A percentile compares a stretch with the other conserved stretches of the same genome.
Conservation (phyloP, 64 coral and sea anemone species). For the Anthopleura sola region DNA sequence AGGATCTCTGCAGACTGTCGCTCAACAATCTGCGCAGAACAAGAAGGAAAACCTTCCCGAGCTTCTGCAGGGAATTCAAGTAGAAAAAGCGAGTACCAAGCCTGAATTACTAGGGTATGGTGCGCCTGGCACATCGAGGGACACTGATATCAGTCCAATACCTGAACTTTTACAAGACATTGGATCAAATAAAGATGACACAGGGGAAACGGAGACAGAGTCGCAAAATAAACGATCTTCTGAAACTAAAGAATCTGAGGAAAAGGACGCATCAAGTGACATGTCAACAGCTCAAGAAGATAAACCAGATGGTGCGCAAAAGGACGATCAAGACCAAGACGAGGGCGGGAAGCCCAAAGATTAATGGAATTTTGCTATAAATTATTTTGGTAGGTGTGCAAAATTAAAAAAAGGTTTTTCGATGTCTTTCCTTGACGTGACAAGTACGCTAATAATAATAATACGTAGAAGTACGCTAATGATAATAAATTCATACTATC, state of each 20-base stretch:
- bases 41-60: not conserved
- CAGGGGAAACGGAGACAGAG: not conserved
- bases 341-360: too few species aligned
- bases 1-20: too few species aligned
- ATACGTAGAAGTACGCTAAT: too few species aligned
- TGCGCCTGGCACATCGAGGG: not conserved
- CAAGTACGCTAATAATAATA: too few species aligned
- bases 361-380: too few species aligned
- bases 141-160: not conserved
- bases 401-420: too few species aligned
- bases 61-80: not conserved
- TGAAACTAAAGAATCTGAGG: not conserved
- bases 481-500: too few species aligned
- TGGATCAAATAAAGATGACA: not conserved
- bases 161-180: constrained; percentile 1
- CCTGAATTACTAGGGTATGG: not conserved
- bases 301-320: not conserved
- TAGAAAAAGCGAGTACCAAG: not conserved
- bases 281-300: not conserved
- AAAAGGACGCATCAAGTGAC: not conserved
- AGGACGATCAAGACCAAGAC: not conserved
- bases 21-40: not conserved
- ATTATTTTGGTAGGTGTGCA: too few species aligned
- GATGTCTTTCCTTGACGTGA: too few species aligned
- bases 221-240: not conserved